These are phyloP conservation scores for Agrotis exclamationis DNA, from an alignment of 2,888 invertebrate genomes.

Conservation along the genomic window DNA sequence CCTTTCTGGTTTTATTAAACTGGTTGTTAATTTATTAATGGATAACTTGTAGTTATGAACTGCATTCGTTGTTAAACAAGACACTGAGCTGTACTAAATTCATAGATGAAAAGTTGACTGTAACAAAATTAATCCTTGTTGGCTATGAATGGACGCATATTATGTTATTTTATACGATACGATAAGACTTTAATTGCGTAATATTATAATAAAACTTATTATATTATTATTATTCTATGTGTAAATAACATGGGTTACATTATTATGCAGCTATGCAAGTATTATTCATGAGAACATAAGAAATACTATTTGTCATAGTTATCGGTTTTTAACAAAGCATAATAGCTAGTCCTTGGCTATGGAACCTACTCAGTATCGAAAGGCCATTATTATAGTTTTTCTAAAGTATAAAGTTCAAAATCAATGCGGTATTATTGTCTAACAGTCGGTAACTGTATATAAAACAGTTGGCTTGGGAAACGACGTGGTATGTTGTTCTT, in stretches of 20 bases:
- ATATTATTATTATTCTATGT: conserved; percentile 28
- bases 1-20: conserved; percentile 41
- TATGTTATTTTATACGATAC: conserved; percentile 8
- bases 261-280: conserved; percentile 38
- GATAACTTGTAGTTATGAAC: background rate
- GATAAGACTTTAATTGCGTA: conserved; percentile 40
- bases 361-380: conserved; percentile 11
- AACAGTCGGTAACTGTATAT: conserved; percentile 25
- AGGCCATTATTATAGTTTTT: conserved; percentile 26
- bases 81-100: background rate
- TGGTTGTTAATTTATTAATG: conserved; percentile 25
- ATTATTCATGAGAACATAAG: conserved; percentile 53
- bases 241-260: conserved; percentile 42
- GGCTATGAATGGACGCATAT: conserved; percentile 24
- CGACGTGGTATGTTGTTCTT: conserved; percentile 27
- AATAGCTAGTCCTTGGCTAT: conserved; percentile 25
- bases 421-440: conserved; percentile 42
- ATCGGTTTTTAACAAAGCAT: conserved; percentile 51
- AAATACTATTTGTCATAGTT: conserved; percentile 43
- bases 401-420: conserved; percentile 10
- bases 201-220: conserved; percentile 32
- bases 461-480: conserved; percentile 50
- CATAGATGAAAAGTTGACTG: too few relatives aligned
- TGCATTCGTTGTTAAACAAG: conserved; percentile 22
- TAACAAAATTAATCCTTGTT: background rate